These are phyloP conservation scores for Hemibagrus guttatus DNA, from an alignment of 2,797 vertebrate species.

Conservation along the genomic window DNA sequence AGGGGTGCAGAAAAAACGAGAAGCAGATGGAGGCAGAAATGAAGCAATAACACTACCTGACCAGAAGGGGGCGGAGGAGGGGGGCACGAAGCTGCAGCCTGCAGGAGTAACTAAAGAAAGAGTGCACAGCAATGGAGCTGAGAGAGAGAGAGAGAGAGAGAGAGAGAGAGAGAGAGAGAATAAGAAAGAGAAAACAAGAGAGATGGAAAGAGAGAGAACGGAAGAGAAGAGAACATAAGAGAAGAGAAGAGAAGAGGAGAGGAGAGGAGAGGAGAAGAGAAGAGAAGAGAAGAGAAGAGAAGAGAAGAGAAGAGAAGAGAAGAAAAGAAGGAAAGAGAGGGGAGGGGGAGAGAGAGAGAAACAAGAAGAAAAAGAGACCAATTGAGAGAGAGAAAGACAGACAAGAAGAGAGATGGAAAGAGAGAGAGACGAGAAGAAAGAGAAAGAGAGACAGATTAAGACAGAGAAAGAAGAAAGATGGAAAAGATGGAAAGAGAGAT, in stretches of 20 bases:
- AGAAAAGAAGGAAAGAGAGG: conserved; percentile 66
- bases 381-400: conserved; percentile 48
- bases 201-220: conserved; percentile 57
- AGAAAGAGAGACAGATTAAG: conserved; percentile 61
- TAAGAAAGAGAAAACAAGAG: conserved; percentile 62
- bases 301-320: too few species aligned
- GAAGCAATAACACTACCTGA: conserved; percentile 91
- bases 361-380: too few species aligned
- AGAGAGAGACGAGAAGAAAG: conserved; percentile 64
- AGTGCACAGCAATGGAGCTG: conserved; percentile 93
- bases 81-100: conserved; percentile 98
- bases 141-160: conserved; percentile 64
- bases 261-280: conserved; percentile 64
- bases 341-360: conserved; percentile 79
- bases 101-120: conserved; percentile 95
- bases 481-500: conserved; percentile 51
- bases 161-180: conserved; percentile 67
- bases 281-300: conserved; percentile 72
- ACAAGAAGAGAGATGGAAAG: conserved; percentile 29
- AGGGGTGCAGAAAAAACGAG: conserved; percentile 27
- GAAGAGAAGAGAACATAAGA: too few species aligned
- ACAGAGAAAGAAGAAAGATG: conserved; percentile 61
- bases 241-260: background rate
- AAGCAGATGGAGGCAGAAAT: conserved; percentile 23
- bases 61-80: conserved; percentile 98